These are phyloP conservation scores for Mirza zaza DNA, from an alignment of 2,113 vertebrate species.

Conservation along the genomic window DNA sequence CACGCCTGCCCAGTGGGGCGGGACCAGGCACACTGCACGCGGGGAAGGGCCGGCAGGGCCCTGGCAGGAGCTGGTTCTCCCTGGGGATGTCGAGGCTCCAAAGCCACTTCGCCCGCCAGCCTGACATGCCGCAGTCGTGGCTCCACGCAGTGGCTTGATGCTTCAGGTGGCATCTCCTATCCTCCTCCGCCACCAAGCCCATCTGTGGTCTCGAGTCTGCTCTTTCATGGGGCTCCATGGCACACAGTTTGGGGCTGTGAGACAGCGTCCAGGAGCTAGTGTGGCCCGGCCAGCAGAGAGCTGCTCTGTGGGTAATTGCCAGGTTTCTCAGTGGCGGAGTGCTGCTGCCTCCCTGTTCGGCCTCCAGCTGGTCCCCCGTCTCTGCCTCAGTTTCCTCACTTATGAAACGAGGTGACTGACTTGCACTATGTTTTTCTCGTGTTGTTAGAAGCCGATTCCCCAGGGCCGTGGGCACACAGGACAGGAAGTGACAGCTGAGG, in stretches of 20 bases:
- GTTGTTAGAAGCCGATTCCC: no score
- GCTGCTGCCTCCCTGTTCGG: neutral
- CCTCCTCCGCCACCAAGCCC: fast-evolving
- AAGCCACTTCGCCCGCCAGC: neutral
- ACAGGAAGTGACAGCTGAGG: neutral
- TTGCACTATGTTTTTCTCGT: neutral
- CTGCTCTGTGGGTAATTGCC: no score
- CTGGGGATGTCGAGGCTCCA: no score
- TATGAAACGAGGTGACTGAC: no score
- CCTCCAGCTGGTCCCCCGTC: neutral
- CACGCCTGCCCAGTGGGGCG: neutral
- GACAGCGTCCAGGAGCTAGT: no score
- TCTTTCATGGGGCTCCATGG: neutral
- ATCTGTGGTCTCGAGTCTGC: fast-evolving
- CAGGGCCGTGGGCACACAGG: neutral
- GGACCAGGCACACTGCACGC: fast-evolving
- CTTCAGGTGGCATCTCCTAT: fast-evolving
- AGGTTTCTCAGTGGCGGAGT: no score
- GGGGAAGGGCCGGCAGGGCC: neutral
- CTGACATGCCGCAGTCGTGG: fast-evolving
- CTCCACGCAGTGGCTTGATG: fast-evolving
- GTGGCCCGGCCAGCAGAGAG: neutral
- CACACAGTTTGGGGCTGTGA: no score
- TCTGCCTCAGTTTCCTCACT: neutral
- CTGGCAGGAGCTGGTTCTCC: neutral